Conservation (phyloP, 2,113 vertebrate species). For the Nasalis larvatus region DNA sequence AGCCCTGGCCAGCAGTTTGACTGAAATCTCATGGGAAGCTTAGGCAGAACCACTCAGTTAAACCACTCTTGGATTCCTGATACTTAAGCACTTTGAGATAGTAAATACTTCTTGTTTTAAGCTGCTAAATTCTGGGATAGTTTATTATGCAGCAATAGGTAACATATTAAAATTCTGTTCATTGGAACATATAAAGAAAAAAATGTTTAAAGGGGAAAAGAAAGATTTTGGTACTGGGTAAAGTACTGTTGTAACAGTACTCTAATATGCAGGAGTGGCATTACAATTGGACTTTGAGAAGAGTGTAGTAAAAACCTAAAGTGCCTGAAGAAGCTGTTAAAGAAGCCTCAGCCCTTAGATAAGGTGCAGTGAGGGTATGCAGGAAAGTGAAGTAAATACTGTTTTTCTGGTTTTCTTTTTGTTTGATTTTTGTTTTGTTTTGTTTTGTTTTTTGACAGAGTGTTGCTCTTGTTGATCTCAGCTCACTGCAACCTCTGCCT, state of each 20-base stretch:
- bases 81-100: background rate
- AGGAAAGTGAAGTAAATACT: background rate
- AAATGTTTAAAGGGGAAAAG: too few species aligned
- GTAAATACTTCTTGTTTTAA: background rate
- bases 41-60: background rate
- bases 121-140: background rate
- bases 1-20: background rate
- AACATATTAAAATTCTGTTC: background rate
- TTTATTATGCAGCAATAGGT: background rate
- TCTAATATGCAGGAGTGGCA: background rate
- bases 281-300: background rate
- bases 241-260: background rate
- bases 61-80: background rate
- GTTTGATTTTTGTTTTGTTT: too few species aligned
- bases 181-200: too few species aligned
- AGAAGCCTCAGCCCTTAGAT: background rate
- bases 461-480: too few species aligned
- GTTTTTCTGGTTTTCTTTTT: too few species aligned
- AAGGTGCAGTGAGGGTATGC: background rate
- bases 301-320: background rate
- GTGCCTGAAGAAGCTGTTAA: background rate
- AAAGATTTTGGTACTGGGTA: background rate
- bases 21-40: background rate
- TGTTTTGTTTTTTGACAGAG: too few species aligned
- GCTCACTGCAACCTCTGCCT: too few species aligned